phyloP scores from a whole-genome alignment of 1,140 invertebrate genomes.

The Orchesella cincta region DNA sequence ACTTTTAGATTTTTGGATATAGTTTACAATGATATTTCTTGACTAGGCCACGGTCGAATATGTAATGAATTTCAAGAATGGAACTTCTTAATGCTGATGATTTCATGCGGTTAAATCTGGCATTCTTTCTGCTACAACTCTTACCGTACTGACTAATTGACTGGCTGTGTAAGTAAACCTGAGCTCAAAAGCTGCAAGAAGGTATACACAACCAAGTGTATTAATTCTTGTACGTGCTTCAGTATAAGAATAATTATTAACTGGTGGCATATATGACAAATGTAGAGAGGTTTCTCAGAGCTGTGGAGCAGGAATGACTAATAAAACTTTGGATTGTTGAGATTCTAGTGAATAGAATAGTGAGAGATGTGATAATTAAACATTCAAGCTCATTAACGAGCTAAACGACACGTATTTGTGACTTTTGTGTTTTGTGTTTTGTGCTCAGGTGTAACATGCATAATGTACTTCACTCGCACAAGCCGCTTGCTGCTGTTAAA shows the following conservation, averaged over 20 bases:
- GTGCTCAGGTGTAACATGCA: too few species aligned
- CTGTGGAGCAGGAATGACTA: constrained; percentile 20
- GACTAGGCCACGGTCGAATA: not conserved
- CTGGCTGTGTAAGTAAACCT: not conserved
- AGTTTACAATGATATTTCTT: not conserved
- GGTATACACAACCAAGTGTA: not conserved
- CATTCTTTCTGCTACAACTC: not conserved
- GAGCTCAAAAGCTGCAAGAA: not conserved
- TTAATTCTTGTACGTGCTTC: not conserved
- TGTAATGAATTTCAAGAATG: not conserved
- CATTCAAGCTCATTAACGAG: not conserved
- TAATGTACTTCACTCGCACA: too few species aligned
- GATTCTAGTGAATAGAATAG: not conserved
- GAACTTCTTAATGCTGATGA: not conserved
- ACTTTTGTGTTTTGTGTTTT: not conserved
- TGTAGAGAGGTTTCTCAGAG: too few species aligned
- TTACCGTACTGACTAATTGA: not conserved
- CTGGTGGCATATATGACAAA: too few species aligned
- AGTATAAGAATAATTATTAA: too few species aligned
- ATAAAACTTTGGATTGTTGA: not conserved
- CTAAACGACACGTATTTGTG: not conserved
- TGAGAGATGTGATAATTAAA: constrained; percentile 26
- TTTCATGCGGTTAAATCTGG: not conserved
- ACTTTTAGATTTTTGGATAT: too few species aligned
- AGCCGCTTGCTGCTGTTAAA: too few species aligned